A percentile compares a stretch with the other conserved stretches of the same genome.
Conservation (phyloP, 2,113 vertebrate species). For the Leucosticte australis region DNA sequence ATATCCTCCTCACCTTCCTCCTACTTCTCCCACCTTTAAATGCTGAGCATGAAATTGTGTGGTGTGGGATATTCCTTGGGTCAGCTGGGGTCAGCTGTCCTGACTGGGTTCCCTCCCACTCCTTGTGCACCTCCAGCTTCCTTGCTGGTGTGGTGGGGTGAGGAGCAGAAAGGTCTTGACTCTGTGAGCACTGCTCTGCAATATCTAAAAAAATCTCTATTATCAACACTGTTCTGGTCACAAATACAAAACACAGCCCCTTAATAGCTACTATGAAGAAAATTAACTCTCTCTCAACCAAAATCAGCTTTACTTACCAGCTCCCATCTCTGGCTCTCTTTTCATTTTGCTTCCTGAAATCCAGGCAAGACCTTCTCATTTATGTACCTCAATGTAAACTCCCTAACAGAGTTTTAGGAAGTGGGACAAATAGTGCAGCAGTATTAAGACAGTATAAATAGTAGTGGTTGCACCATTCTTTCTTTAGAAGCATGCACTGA, state of each 20-base stretch:
- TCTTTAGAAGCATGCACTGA: not conserved
- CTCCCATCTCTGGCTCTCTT: not conserved
- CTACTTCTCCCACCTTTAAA: not conserved
- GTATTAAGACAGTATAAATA: not conserved
- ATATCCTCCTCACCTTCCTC: not conserved
- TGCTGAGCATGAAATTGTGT: not conserved
- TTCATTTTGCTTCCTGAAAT: not conserved
- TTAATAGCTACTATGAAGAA: not conserved
- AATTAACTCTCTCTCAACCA: not conserved
- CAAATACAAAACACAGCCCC: not conserved
- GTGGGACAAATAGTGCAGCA: not conserved
- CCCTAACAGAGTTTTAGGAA: not conserved
- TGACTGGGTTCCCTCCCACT: not conserved
- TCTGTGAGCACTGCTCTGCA: not conserved
- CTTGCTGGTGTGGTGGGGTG: fast-evolving
- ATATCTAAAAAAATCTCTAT: not conserved
- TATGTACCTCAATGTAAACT: not conserved
- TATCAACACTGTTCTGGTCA: not conserved
- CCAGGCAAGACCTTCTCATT: not conserved
- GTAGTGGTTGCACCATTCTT: not conserved
- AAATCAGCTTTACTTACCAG: not conserved
- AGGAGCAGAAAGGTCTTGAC: not conserved
- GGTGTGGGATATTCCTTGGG: not conserved
- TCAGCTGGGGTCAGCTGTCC: not conserved
- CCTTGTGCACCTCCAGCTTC: not conserved